Evolutionary conservation across 1,140 invertebrate species (phyloP).

Genomic region (Cheumatopsyche charites): DNA sequence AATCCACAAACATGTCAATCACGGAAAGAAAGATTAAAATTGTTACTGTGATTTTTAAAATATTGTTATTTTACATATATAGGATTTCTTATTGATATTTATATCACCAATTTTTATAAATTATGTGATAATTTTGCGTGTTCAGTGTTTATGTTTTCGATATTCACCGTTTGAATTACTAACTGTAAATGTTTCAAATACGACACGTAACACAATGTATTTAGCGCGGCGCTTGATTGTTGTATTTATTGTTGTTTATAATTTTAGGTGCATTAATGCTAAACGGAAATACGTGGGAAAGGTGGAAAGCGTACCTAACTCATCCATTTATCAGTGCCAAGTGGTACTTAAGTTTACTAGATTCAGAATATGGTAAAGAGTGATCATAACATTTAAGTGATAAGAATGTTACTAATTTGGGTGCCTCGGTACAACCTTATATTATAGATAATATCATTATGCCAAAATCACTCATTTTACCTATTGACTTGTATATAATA

Average conservation of each 20-base stretch:
- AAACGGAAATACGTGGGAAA: constrained; percentile 61
- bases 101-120: too few relatives aligned
- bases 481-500: not conserved
- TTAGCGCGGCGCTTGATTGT: not conserved
- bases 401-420: constrained; percentile 17
- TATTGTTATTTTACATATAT: too few relatives aligned
- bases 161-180: not conserved
- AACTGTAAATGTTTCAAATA: too few relatives aligned
- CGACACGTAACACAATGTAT: not conserved
- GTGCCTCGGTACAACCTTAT: not conserved
- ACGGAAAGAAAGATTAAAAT: too few relatives aligned
- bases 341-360: constrained; percentile 62
- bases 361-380: constrained; percentile 60
- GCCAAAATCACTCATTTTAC: constrained; percentile 14
- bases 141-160: too few relatives aligned
- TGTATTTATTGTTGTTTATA: constrained; percentile 52
- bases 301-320: constrained; percentile 61
- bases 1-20: too few relatives aligned
- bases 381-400: constrained; percentile 23
- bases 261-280: constrained; percentile 63
- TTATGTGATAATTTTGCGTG: too few relatives aligned
- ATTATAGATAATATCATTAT: not conserved
- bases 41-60: too few relatives aligned
- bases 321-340: constrained; percentile 62
- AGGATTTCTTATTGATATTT: too few relatives aligned